Percentiles rank a stretch among this genome's conserved stretches.
Evolutionary conservation across 2,113 vertebrate genomes (phyloP).

Genomic region (Cynoglossus semilaevis): DNA sequence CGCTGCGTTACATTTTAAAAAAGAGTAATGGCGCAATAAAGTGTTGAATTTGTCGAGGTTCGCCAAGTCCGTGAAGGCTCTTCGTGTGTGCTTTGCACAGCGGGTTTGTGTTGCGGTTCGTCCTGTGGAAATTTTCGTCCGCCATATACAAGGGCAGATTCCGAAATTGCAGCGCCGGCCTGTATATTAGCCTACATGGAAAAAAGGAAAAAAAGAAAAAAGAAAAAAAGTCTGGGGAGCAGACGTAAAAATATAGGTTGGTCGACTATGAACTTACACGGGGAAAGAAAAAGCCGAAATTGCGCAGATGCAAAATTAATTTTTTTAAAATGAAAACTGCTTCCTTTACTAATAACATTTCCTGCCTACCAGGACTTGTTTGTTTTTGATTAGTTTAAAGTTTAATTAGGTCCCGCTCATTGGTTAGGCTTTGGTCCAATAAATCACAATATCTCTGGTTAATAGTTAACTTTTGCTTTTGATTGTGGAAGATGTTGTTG

Average conservation of each 20-base stretch:
- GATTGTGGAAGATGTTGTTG: background rate
- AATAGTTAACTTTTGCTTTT: background rate
- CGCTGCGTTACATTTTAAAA: constrained; percentile 66
- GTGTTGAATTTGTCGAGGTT: constrained; percentile 43
- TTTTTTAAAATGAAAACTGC: too few species aligned
- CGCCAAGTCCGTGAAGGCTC: constrained; percentile 40
- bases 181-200: constrained; percentile 62
- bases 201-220: constrained; percentile 25
- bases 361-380: background rate
- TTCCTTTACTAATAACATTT: too few species aligned
- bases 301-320: constrained; percentile 25
- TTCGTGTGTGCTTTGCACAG: constrained; percentile 36
- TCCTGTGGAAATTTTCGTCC: constrained; percentile 72
- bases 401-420: background rate
- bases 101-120: constrained; percentile 60
- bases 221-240: constrained; percentile 63
- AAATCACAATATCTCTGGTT: background rate
- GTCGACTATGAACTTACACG: constrained; percentile 57
- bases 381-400: background rate
- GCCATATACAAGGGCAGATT: constrained; percentile 78
- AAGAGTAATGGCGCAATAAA: constrained; percentile 60
- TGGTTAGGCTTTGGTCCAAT: too few species aligned
- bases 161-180: constrained; percentile 74
- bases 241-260: constrained; percentile 45
- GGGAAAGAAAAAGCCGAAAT: constrained; percentile 9